A percentile compares a stretch with the other conserved stretches of the same genome.
Evolutionary conservation across 1,140 invertebrate genomes (phyloP).

Genomic region (Geopemphigus sp.): DNA sequence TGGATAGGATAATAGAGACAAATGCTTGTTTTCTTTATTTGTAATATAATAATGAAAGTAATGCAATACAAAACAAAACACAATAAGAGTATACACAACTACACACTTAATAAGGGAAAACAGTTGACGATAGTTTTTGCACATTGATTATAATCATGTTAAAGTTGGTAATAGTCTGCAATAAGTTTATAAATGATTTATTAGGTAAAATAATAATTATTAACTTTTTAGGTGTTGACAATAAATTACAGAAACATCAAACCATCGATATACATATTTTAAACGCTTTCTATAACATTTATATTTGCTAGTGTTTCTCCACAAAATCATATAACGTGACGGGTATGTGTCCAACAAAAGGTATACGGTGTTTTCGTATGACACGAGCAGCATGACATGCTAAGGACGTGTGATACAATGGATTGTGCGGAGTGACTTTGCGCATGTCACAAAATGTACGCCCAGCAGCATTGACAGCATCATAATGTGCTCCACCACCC

Average conservation of each 20-base stretch:
- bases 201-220: constrained; percentile 39
- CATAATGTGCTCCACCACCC: constrained; percentile 78
- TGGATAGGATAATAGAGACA: background rate
- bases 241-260: constrained; percentile 49
- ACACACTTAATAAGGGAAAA: background rate
- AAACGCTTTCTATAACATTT: constrained; percentile 12
- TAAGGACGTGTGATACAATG: constrained; percentile 63
- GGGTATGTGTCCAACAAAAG: constrained; percentile 45
- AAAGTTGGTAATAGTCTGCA: constrained; percentile 21
- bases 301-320: constrained; percentile 40
- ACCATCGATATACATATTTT: constrained; percentile 30
- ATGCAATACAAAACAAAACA: background rate
- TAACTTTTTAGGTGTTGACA: constrained; percentile 25
- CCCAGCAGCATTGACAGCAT: constrained; percentile 76
- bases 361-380: constrained; percentile 62
- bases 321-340: constrained; percentile 41
- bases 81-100: constrained; percentile 9
- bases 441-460: constrained; percentile 74
- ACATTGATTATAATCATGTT: constrained; percentile 10
- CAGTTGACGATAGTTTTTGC: background rate
- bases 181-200: constrained; percentile 24
- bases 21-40: constrained; percentile 24
- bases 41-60: constrained; percentile 1
- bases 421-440: constrained; percentile 52
- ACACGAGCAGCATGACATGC: constrained; percentile 77